A percentile compares a stretch with the other conserved stretches of the same genome.
These are phyloP conservation scores for Mormyrus proboscirostris DNA, from an alignment of 2,797 vertebrate species.

Conservation along the genomic window DNA sequence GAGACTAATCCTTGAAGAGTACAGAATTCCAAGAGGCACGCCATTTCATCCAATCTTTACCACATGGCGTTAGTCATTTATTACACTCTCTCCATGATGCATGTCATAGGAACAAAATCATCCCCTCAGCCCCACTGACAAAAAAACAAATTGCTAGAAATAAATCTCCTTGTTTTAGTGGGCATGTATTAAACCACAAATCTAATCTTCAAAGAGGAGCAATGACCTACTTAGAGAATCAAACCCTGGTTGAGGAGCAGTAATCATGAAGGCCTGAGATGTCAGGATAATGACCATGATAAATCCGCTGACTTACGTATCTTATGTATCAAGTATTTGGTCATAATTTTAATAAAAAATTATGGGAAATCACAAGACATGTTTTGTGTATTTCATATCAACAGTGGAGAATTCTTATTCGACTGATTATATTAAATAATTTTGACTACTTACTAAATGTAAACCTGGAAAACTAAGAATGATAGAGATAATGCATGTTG, in stretches of 20 bases:
- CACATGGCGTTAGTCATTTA: conserved; percentile 39
- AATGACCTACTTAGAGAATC: conserved; percentile 71
- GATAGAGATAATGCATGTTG: neutral
- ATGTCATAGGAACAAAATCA: conserved; percentile 69
- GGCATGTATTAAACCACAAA: conserved; percentile 64
- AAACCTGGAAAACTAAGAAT: neutral
- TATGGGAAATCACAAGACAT: neutral
- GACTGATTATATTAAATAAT: neutral
- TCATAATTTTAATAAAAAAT: neutral
- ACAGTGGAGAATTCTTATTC: neutral
- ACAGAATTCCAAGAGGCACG: conserved; percentile 56
- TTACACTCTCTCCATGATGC: conserved; percentile 37
- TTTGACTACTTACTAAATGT: neutral
- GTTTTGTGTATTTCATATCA: neutral
- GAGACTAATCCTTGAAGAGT: conserved; percentile 69
- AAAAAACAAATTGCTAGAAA: conserved; percentile 55
- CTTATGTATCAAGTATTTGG: conserved; percentile 35
- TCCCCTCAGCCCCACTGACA: neutral
- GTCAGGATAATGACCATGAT: conserved; percentile 39
- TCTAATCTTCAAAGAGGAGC: conserved; percentile 71
- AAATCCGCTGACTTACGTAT: conserved; percentile 40
- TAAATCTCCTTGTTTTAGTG: conserved; percentile 59
- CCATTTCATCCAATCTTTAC: conserved; percentile 51
- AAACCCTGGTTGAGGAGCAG: conserved; percentile 41
- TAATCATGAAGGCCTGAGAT: conserved; percentile 40